Conservation (phyloP, 2,888 invertebrate genomes). For the Chymomyza fuscimana region DNA sequence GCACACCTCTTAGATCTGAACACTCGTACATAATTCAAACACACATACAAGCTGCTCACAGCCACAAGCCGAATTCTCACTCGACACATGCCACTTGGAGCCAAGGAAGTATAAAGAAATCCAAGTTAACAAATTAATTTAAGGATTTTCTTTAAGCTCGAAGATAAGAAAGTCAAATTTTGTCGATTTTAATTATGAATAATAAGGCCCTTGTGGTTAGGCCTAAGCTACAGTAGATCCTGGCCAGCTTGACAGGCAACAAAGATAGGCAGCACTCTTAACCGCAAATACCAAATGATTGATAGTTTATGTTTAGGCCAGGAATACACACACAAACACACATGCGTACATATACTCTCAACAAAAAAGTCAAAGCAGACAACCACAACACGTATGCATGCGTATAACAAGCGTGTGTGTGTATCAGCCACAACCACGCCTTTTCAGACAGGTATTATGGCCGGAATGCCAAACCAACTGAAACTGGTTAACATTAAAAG, state of each 20-base stretch:
- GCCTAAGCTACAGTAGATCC: conserved; percentile 3
- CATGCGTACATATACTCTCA: neutral
- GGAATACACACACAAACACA: neutral
- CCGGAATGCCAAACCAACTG: neutral
- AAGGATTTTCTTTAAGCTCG: conserved; percentile 20
- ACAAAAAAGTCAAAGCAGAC: conserved; percentile 1
- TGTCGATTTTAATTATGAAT: conserved; percentile 69
- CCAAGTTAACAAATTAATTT: conserved; percentile 58
- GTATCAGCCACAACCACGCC: neutral
- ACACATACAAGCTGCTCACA: conserved; percentile 11
- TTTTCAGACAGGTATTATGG: neutral
- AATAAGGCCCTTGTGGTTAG: conserved; percentile 34
- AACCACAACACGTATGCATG: conserved; percentile 29
- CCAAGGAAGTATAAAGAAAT: neutral
- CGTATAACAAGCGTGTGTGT: neutral
- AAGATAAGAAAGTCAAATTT: conserved; percentile 23
- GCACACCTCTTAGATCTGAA: too few species aligned
- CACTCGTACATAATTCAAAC: neutral
- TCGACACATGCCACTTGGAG: conserved; percentile 7
- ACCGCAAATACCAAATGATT: conserved; percentile 57
- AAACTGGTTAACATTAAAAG: conserved; percentile 4
- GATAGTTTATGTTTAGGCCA: conserved; percentile 49
- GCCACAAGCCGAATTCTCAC: conserved; percentile 42
- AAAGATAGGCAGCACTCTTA: neutral
- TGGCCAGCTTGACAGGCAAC: conserved; percentile 1